phyloP scores from a whole-genome alignment of 2,888 invertebrate genomes.

The Lordiphosa fenestrarum region DNA sequence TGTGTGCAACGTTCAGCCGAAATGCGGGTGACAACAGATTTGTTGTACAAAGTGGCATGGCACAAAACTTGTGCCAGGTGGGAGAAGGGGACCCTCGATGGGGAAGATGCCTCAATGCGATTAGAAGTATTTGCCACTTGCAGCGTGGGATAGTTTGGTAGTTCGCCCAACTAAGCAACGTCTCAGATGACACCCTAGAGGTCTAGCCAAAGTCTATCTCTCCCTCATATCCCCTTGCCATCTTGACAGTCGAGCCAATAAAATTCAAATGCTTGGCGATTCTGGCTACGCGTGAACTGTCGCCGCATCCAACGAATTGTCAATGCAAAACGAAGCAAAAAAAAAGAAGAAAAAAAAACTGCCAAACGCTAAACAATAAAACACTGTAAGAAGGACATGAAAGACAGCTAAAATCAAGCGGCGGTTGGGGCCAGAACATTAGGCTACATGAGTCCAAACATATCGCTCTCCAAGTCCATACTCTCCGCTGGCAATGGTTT shows the following conservation, averaged over 20 bases:
- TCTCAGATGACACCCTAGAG: no score
- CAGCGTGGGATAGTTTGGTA: no score
- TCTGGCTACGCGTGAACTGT: conserved; percentile 65
- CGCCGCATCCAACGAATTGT: conserved; percentile 62
- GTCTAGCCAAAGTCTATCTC: no score
- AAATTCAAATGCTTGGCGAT: conserved; percentile 79
- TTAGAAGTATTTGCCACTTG: no score
- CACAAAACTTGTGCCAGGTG: conserved; percentile 18
- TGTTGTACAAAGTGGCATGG: conserved; percentile 34
- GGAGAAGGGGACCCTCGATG: conserved; percentile 10
- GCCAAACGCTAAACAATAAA: conserved; percentile 62
- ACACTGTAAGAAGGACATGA: conserved; percentile 46
- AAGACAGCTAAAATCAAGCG: conserved; percentile 66
- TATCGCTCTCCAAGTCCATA: conserved; percentile 20
- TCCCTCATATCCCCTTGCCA: background rate
- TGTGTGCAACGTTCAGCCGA: conserved; percentile 17
- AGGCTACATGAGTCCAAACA: conserved; percentile 49
- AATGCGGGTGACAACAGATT: conserved; percentile 50
- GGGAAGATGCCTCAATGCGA: conserved; percentile 29
- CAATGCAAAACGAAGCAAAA: conserved; percentile 35
- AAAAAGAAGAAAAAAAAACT: conserved; percentile 8
- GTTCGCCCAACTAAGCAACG: no score
- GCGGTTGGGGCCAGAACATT: conserved; percentile 30
- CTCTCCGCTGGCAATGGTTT: conserved; percentile 19
- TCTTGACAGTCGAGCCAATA: conserved; percentile 77